phyloP scores from a whole-genome alignment of 2,888 invertebrate genomes.

The Malthinus flaveolus region DNA sequence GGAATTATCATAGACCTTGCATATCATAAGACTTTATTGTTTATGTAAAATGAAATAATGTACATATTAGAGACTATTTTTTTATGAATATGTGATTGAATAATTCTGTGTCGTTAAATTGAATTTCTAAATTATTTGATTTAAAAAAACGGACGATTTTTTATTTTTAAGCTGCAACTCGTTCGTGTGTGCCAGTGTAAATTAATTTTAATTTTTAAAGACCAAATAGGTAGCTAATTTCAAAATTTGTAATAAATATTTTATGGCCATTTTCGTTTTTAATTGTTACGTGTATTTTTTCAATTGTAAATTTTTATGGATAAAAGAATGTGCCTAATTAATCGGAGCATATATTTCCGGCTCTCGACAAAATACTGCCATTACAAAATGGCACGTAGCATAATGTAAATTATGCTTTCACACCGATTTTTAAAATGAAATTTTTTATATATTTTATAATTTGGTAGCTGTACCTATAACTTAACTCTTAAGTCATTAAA shows the following conservation, averaged over 20 bases:
- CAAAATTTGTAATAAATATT: slow-evolving; percentile 5
- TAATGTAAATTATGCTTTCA: slow-evolving; percentile 11
- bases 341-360: slow-evolving; percentile 21
- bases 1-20: slow-evolving; percentile 46
- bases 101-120: slow-evolving; percentile 2
- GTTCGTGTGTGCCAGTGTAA: no score
- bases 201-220: slow-evolving; percentile 2
- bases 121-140: no score
- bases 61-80: slow-evolving; percentile 29
- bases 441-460: slow-evolving; percentile 15
- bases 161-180: no score
- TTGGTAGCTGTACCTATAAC: slow-evolving; percentile 15
- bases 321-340: slow-evolving; percentile 25
- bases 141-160: no score
- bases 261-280: slow-evolving; percentile 4
- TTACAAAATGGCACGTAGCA: slow-evolving; percentile 8
- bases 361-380: slow-evolving; percentile 18
- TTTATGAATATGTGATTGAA: slow-evolving; percentile 20
- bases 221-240: background rate
- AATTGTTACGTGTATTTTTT: slow-evolving; percentile 16
- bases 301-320: slow-evolving; percentile 22
- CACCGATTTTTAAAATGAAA: slow-evolving; percentile 12
- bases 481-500: background rate
- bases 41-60: slow-evolving; percentile 18
- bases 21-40: slow-evolving; percentile 40